These are phyloP conservation scores for Poecilia picta DNA, from an alignment of 2,797 vertebrate genomes.

Conservation along the genomic window DNA sequence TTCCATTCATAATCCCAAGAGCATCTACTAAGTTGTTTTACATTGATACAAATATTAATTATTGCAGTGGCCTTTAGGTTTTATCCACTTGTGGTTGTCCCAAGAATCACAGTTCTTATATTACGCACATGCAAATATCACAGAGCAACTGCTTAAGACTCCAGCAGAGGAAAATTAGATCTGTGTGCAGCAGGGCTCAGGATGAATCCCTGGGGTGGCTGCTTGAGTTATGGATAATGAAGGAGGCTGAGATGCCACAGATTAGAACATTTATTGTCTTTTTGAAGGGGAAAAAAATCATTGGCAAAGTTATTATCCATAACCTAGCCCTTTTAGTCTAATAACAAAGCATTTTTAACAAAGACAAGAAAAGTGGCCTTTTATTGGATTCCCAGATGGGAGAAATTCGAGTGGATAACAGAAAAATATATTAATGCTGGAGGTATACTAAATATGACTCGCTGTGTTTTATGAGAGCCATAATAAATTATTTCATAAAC, in stretches of 20 bases:
- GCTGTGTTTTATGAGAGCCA: not conserved
- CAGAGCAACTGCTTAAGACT: not conserved
- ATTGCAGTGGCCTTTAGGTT: not conserved
- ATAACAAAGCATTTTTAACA: not conserved
- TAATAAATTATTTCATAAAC: not conserved
- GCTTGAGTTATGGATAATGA: not conserved
- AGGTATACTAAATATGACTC: not conserved
- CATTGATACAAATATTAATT: not conserved
- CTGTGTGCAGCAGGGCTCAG: not conserved
- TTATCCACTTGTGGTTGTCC: not conserved
- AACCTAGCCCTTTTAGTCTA: not conserved
- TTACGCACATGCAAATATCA: not conserved
- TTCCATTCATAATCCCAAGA: not conserved
- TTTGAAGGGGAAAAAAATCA: not conserved
- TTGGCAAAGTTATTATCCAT: not conserved
- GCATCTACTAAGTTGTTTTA: not conserved
- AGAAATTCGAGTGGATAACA: not conserved
- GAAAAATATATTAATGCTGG: not conserved
- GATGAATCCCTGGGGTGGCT: not conserved
- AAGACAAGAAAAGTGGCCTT: not conserved
- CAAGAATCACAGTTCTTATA: not conserved
- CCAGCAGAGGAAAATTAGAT: not conserved
- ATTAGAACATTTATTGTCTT: not conserved
- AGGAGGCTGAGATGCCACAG: not conserved
- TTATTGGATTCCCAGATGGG: not conserved